phyloP scores from a whole-genome alignment of 2,888 invertebrate genomes.

The Trachelus tabidus region DNA sequence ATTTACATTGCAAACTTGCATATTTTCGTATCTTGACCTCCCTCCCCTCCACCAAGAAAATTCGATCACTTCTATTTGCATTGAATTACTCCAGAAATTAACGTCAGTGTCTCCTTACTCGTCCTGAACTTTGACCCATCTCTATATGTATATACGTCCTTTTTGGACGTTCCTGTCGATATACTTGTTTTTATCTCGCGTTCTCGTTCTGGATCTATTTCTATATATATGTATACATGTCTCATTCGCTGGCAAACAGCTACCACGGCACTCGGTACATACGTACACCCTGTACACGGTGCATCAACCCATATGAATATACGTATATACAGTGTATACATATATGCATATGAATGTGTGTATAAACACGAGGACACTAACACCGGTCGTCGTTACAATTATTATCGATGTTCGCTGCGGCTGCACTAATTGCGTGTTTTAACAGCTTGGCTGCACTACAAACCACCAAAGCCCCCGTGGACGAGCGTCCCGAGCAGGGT shows the following conservation, averaged over 20 bases:
- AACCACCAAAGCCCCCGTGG: too few species aligned
- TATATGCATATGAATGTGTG: not conserved
- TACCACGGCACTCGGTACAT: not conserved
- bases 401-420: constrained; percentile 59
- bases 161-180: not conserved
- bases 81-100: not conserved
- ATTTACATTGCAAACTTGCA: not conserved
- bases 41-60: not conserved
- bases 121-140: not conserved
- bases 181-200: too few species aligned
- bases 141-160: not conserved
- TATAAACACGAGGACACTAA: constrained; percentile 18
- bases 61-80: not conserved
- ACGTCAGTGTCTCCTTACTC: not conserved
- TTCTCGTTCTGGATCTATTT: too few species aligned
- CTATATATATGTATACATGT: not conserved
- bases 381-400: constrained; percentile 29
- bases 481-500: too few species aligned
- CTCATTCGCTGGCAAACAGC: not conserved
- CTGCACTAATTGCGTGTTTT: constrained; percentile 61
- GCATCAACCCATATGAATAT: constrained; percentile 1
- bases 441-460: constrained; percentile 53
- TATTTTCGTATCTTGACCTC: not conserved
- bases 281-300: not conserved
- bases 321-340: not conserved